Conservation (phyloP, 1,140 invertebrate species). For the Macrocentrus cingulum region DNA sequence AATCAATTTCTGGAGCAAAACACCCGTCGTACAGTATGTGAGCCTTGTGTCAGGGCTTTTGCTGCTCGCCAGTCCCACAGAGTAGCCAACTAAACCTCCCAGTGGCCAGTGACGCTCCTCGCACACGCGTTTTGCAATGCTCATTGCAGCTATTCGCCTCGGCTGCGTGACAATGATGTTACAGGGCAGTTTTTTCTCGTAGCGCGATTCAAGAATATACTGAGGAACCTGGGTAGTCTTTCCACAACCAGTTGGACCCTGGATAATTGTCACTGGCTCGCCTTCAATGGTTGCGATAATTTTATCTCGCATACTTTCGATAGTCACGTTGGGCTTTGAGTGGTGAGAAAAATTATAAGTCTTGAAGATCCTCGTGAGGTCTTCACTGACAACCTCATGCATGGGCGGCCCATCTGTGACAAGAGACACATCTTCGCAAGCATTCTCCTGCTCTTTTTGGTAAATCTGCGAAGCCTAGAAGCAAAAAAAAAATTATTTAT, state of each 20-base stretch:
- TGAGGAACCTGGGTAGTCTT: slow-evolving; percentile 87
- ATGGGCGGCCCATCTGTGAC: slow-evolving; percentile 33
- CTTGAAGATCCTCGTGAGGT: slow-evolving; percentile 41
- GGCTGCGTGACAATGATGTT: slow-evolving; percentile 88
- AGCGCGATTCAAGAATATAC: slow-evolving; percentile 80
- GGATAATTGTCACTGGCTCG: slow-evolving; percentile 77
- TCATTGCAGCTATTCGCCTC: slow-evolving; percentile 80
- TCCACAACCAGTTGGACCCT: slow-evolving; percentile 83
- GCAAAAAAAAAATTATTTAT: no score
- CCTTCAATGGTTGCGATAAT: slow-evolving; percentile 67
- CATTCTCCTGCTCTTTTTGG: not conserved
- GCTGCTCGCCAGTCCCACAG: slow-evolving; percentile 69
- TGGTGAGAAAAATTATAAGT: slow-evolving; percentile 45
- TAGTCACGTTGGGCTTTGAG: slow-evolving; percentile 34
- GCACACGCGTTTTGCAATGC: slow-evolving; percentile 76
- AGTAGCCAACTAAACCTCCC: slow-evolving; percentile 81
- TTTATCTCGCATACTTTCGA: slow-evolving; percentile 42
- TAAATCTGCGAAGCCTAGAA: no score
- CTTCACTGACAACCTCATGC: slow-evolving; percentile 26
- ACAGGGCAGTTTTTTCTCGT: slow-evolving; percentile 63
- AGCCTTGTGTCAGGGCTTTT: slow-evolving; percentile 74
- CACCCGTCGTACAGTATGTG: slow-evolving; percentile 84
- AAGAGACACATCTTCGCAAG: slow-evolving; percentile 42
- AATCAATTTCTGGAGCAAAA: slow-evolving; percentile 75
- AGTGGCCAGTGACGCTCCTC: slow-evolving; percentile 76